These are phyloP conservation scores for Caenorhabditis sp. DNA, from an alignment of 2,888 invertebrate species.

Conservation along the genomic window DNA sequence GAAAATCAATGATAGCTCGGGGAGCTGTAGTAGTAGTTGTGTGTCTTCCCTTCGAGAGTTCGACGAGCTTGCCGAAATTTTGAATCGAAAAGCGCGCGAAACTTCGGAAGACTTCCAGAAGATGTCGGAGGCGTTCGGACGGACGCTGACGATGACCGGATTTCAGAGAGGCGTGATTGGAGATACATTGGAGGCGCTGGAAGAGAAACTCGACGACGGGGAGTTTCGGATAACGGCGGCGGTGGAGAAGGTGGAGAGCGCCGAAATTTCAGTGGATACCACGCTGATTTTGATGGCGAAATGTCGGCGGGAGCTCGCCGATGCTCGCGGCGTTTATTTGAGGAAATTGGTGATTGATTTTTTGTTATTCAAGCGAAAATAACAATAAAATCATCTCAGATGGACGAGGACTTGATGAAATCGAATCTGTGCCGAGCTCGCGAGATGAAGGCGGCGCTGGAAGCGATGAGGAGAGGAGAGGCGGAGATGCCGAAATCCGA, in stretches of 20 bases:
- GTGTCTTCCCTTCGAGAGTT: neutral
- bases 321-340: constrained; percentile 1
- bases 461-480: neutral
- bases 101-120: constrained; percentile 1
- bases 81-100: neutral
- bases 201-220: neutral
- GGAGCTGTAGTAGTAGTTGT: neutral
- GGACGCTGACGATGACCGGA: constrained; percentile 18
- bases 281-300: neutral
- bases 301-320: neutral
- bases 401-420: constrained; percentile 48
- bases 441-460: neutral
- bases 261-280: neutral
- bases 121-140: constrained; percentile 19
- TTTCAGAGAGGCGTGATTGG: constrained; percentile 18
- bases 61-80: neutral
- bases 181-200: neutral
- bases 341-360: constrained; percentile 1
- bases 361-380: neutral
- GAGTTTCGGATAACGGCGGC: neutral
- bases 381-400: constrained; percentile 10
- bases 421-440: constrained; percentile 22
- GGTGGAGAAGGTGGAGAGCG: neutral
- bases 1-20: constrained; percentile 4
- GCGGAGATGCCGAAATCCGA: neutral